Conservation (phyloP, 2,888 invertebrate species). For the Timema cristinae region DNA sequence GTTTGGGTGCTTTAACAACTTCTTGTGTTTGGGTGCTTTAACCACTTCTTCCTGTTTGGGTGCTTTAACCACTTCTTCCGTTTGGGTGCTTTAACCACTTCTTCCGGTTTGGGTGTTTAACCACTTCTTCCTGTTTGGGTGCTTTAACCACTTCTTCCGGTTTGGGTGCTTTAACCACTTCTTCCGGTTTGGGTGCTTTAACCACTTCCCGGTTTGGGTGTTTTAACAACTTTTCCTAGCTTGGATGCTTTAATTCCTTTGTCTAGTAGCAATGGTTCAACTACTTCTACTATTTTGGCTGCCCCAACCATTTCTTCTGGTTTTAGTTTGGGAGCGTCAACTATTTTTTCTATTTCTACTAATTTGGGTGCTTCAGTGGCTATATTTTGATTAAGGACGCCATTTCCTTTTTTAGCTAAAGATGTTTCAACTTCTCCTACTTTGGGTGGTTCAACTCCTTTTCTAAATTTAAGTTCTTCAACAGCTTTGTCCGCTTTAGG, state of each 20-base stretch:
- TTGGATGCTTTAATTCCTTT: no score
- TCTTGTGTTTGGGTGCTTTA: neutral
- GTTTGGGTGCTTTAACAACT: no score
- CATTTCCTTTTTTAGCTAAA: neutral
- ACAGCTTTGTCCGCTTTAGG: neutral
- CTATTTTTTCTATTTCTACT: neutral
- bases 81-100: neutral
- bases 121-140: constrained; percentile 7
- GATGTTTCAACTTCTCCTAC: neutral
- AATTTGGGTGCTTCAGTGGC: neutral
- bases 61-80: constrained; percentile 11
- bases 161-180: constrained; percentile 6
- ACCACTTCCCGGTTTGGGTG: no score
- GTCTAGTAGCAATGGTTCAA: no score
- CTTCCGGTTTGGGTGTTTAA: constrained; percentile 10
- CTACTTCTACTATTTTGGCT: constrained; percentile 4
- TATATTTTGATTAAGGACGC: neutral
- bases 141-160: constrained; percentile 7
- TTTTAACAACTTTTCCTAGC: no score
- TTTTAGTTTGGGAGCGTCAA: neutral
- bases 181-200: neutral
- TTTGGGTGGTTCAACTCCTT: neutral
- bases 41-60: neutral
- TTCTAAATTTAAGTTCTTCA: neutral
- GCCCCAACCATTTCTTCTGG: neutral